phyloP scores from a whole-genome alignment of 2,113 vertebrate genomes.

The human (Homo sapiens) region DNA sequence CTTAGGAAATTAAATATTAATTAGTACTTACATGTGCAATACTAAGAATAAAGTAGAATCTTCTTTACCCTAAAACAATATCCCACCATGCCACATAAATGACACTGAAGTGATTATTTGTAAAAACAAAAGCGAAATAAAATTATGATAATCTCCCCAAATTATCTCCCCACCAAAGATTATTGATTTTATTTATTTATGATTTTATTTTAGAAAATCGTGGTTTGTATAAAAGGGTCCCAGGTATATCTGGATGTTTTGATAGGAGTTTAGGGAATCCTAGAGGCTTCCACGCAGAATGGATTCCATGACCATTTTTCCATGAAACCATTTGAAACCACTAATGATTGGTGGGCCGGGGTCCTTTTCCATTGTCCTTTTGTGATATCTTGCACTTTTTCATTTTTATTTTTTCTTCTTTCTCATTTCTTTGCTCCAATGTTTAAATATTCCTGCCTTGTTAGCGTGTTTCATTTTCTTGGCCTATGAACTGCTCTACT shows the following conservation, averaged over 20 bases:
- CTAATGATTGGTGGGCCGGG: neutral
- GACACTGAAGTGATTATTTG: neutral
- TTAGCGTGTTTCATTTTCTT: neutral
- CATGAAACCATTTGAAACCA: neutral
- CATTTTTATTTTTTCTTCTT: neutral
- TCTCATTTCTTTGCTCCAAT: neutral
- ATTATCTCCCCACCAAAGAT: neutral
- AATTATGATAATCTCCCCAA: neutral
- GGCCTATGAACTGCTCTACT: neutral
- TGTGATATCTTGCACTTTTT: neutral
- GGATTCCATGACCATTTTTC: neutral
- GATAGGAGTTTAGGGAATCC: neutral
- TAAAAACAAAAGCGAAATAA: neutral
- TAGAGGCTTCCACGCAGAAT: neutral
- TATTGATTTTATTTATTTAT: neutral
- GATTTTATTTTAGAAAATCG: slow-evolving; percentile 12
- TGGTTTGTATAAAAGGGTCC: neutral
- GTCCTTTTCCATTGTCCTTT: neutral
- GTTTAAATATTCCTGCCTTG: neutral
- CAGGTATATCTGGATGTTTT: neutral
- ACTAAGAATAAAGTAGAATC: neutral
- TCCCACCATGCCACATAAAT: neutral
- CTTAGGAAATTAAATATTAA: neutral
- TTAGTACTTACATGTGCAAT: neutral
- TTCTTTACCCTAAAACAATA: neutral